Percentiles rank a stretch among this genome's conserved stretches.
These are phyloP conservation scores for Micrasema longulum DNA, from an alignment of 1,140 invertebrate species.

Conservation along the genomic window DNA sequence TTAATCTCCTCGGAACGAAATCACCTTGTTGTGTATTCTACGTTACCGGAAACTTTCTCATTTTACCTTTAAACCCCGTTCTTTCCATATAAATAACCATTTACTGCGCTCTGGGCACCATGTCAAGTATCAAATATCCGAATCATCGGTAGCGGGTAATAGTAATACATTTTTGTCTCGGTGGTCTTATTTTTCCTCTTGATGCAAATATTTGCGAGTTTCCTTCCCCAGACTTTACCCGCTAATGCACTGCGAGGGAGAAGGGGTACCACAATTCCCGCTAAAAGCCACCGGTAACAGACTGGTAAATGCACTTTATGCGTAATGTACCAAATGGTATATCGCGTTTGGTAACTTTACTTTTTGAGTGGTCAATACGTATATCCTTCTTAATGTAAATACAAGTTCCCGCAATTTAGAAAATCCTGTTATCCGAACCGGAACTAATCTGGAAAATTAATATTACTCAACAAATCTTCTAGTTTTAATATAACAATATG, in stretches of 20 bases:
- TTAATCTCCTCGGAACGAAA: slow-evolving; percentile 7
- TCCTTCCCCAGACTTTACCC: slow-evolving; percentile 9
- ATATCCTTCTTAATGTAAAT: too few species aligned
- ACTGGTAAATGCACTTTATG: slow-evolving; percentile 37
- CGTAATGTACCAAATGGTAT: slow-evolving; percentile 37
- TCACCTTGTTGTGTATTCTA: slow-evolving; percentile 5
- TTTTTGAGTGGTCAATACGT: background rate
- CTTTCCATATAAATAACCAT: background rate
- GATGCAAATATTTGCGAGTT: slow-evolving; percentile 16
- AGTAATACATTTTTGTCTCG: slow-evolving; percentile 1
- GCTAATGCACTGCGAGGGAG: slow-evolving; percentile 22
- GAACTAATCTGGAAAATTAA: too few species aligned
- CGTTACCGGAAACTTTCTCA: slow-evolving; percentile 8
- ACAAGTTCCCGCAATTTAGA: too few species aligned
- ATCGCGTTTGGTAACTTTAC: background rate
- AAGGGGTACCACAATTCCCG: slow-evolving; percentile 6
- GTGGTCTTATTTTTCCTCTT: slow-evolving; percentile 22
- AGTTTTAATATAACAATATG: too few species aligned
- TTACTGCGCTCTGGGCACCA: background rate
- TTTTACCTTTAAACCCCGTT: slow-evolving; percentile 17
- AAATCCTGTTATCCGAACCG: too few species aligned
- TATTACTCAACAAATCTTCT: too few species aligned
- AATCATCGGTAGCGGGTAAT: background rate
- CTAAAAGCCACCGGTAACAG: slow-evolving; percentile 33
- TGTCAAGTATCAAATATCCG: background rate